A percentile compares a stretch with the other conserved stretches of the same genome.
phyloP scores from a whole-genome alignment of 64 coral and sea anemone genomes.

The Trachythela sp. region DNA sequence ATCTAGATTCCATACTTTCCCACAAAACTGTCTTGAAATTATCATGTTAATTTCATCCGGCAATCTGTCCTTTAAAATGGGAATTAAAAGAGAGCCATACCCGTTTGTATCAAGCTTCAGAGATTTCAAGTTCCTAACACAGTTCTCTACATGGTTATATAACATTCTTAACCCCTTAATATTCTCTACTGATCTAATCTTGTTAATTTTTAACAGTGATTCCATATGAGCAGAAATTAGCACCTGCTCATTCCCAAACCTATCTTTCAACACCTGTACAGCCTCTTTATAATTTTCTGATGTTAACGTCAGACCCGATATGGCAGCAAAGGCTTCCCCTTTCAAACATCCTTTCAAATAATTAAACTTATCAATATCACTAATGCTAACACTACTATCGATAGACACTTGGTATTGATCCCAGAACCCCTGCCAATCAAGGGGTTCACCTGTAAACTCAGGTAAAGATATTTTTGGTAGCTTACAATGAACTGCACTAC shows the following conservation, averaged over 20 bases:
- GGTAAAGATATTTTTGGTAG: neutral
- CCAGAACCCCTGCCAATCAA: neutral
- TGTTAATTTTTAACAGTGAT: neutral
- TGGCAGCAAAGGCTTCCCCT: neutral
- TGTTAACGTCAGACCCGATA: neutral
- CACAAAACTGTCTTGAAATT: too few relatives aligned
- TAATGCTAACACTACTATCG: neutral
- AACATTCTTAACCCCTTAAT: neutral
- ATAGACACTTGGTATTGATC: neutral
- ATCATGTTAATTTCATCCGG: too few relatives aligned
- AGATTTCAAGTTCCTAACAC: neutral
- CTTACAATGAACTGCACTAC: neutral
- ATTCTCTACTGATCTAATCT: neutral
- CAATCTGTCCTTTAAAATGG: too few relatives aligned
- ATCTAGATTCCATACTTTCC: too few relatives aligned
- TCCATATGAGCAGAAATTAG: neutral
- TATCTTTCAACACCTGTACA: neutral
- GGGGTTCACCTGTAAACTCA: neutral
- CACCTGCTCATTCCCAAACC: neutral
- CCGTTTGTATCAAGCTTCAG: too few relatives aligned
- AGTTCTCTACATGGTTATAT: neutral
- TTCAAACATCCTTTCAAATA: slow-evolving; percentile 1
- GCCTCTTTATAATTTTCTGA: neutral
- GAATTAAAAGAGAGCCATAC: too few relatives aligned
- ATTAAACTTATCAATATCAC: neutral